Evolutionary conservation across 2,888 invertebrate species (phyloP), one percentile per base, ranked within the genome.

Genomic region (Drosophila testacea): DNA sequence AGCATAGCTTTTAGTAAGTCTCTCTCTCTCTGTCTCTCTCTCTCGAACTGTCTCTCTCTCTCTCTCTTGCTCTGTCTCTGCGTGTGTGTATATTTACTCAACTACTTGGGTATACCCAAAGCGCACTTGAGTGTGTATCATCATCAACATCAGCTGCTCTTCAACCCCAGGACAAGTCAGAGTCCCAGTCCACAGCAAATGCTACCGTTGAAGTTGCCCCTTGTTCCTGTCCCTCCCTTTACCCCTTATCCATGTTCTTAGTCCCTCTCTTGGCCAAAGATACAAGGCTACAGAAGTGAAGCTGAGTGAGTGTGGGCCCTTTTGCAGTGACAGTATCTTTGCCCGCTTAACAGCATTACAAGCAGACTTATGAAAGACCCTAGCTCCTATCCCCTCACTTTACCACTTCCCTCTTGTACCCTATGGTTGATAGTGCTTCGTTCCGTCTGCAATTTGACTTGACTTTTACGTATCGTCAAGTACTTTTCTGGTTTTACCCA

Each of bases 381-480:
- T 52, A 52, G 65, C 48, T 46, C 27, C 13, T 1, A 7, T 2
- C 16, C 10, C 30, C 30, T 30, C 5, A 30, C 7, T 30, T 5
- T 6, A 30, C 30, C 6, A 30, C 6, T 41, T 3, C 32, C 32
- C 47, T 59, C 69, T 71, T 30, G 6, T 28, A 66, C 28, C 7
- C 16, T 4, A 13, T 56, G 22, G 22, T 42, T 44, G 27, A 22
- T 44, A 36, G 55, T 41, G 30, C 32, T 44, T 13, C n/a, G 44
- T 56, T 69, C 66, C 54, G 59, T 52, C 69, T 83, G 82, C 86
- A 84, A 88, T 88, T 90, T 88, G 91, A 88, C 90, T 90, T 90
- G 91, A 89, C 91, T 90, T 88, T 86, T 90, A 86, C 83, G 86
- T 91, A 91, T 91, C 91, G 90, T 90, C 90, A 86, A 90, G 90